These are phyloP conservation scores for Porites lobata DNA, from an alignment of 92 coral and sea anemone genomes.

Conservation along the genomic window DNA sequence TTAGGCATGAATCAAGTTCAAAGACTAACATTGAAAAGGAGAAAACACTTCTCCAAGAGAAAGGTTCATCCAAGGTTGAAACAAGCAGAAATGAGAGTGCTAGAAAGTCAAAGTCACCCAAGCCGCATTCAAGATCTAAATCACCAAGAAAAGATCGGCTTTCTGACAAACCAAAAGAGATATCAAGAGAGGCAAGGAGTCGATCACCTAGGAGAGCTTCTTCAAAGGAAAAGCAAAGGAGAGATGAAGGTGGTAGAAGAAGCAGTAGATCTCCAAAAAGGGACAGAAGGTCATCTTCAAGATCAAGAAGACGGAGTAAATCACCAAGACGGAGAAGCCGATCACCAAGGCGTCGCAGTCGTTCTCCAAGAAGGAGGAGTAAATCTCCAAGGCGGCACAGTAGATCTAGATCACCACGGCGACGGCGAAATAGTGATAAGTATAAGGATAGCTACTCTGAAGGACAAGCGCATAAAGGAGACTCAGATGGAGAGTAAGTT, in stretches of 20 bases:
- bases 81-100: slow-evolving; percentile 42
- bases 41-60: slow-evolving; percentile 30
- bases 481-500: slow-evolving; percentile 82
- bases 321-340: slow-evolving; percentile 57
- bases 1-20: slow-evolving; percentile 35
- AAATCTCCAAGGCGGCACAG: slow-evolving; percentile 77
- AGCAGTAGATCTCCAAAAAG: slow-evolving; percentile 46
- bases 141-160: slow-evolving; percentile 57
- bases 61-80: slow-evolving; percentile 45
- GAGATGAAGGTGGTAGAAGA: neutral
- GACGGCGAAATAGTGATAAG: slow-evolving; percentile 73
- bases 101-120: slow-evolving; percentile 47
- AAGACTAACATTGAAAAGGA: slow-evolving; percentile 42
- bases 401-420: slow-evolving; percentile 81
- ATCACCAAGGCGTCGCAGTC: slow-evolving; percentile 64
- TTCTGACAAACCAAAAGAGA: slow-evolving; percentile 45
- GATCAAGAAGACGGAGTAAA: slow-evolving; percentile 43
- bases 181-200: slow-evolving; percentile 26
- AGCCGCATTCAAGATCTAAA: slow-evolving; percentile 53
- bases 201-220: slow-evolving; percentile 42
- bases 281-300: slow-evolving; percentile 37
- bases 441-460: slow-evolving; percentile 85
- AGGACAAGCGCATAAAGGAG: slow-evolving; percentile 69
- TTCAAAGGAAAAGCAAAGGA: slow-evolving; percentile 36
- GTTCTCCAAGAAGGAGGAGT: slow-evolving; percentile 72